These are phyloP conservation scores for Cacatua alba DNA, from an alignment of 2,113 vertebrate species.

Conservation along the genomic window DNA sequence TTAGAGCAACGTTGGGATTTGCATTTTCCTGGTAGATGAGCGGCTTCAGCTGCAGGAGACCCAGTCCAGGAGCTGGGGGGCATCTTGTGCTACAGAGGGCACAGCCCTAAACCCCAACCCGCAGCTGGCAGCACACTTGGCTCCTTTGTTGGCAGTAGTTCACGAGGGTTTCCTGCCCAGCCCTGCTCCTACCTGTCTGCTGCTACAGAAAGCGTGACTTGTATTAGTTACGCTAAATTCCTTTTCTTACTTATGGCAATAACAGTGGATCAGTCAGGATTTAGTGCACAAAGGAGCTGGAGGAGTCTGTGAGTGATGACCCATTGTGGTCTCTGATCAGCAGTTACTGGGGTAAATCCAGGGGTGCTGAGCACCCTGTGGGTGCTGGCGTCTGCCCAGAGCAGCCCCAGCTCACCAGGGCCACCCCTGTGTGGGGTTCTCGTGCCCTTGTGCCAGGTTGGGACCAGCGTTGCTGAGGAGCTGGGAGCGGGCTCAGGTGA, in stretches of 20 bases:
- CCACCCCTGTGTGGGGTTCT: neutral
- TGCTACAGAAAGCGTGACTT: neutral
- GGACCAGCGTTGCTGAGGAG: neutral
- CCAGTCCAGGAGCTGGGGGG: neutral
- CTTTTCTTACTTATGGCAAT: neutral
- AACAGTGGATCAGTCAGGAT: neutral
- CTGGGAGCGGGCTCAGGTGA: neutral
- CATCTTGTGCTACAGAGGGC: rapidly evolving
- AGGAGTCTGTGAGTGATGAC: neutral
- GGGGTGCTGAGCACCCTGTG: neutral
- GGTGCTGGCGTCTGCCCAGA: neutral
- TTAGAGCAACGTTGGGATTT: neutral
- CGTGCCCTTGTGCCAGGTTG: neutral
- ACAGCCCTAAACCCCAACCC: neutral
- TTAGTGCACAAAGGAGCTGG: neutral
- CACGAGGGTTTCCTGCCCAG: neutral
- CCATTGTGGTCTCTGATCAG: neutral
- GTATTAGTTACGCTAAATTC: neutral
- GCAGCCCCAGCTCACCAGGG: neutral
- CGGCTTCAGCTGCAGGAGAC: neutral
- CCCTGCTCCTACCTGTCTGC: neutral
- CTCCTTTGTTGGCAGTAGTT: neutral
- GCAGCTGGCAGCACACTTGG: neutral
- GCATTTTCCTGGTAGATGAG: neutral
- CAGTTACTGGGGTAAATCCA: neutral